Base-by-base conservation (phyloP, 2,113 vertebrate species). In the Gadus macrocephalus region DNA sequence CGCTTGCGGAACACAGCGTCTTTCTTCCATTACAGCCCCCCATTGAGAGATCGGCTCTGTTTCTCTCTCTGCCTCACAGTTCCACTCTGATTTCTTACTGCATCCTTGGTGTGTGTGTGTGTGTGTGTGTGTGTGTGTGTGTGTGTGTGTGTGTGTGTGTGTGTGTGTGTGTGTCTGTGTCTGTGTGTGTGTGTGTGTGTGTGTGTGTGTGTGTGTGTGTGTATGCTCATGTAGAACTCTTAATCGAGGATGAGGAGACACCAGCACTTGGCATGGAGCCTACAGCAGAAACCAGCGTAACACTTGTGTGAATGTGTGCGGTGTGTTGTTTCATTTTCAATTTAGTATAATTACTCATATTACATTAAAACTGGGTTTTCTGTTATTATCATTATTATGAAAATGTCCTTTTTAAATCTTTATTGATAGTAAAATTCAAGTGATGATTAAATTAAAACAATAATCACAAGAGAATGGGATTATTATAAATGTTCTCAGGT, bases 11-110 rank as follows among this genome's bases (percentile, higher is more conserved):
- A 59, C 78, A 66, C 27, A 28, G 82, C 81, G 88, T 85, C 83
- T 86, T 88, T 88, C 75, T 82, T 87, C 80, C 86, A 87, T 89
- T 88, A 88, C 71, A 71, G 75, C 28, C 17, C 76, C 12, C 6
- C 42, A 49, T 75, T 49, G 80, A 85, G 73, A 80, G 75, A 79
- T 73, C 31, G 65, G 69, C 74, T 79, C 81, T 74, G 77, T 81
- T 17, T 17, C 53, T 72, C 27, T 7, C 78, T 68, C 75, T 75
- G 78, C 62, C 76, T 83, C 78, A 49, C 73, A 78, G 70, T 78
- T 19, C 65, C 3, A 53, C 53, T 66, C 35, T 64, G 15, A 68
- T 59, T 62, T 20, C 14, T 3, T 27, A 27, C 22, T 16, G 22
- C 12, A 25, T 20, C 53, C 35, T 42, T 19, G 19, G 73, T 70